Conservation (phyloP, 2,888 invertebrate genomes). For the Lepidocyrtinus sp. region DNA sequence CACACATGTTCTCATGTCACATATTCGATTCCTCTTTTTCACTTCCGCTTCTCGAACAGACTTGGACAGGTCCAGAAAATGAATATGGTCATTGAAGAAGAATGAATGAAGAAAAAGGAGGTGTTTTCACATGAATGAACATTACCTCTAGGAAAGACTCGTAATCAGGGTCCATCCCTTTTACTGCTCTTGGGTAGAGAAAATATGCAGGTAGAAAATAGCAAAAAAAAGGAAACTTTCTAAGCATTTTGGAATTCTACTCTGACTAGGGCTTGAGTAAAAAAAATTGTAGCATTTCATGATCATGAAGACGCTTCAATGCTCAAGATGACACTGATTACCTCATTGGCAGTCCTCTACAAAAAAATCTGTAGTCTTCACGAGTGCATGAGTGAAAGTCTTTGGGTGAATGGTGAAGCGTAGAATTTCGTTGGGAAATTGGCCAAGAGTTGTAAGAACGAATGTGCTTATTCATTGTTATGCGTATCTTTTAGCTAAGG, state of each 20-base stretch:
- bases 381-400: neutral
- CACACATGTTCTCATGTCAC: neutral
- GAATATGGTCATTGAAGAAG: neutral
- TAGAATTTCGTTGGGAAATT: neutral
- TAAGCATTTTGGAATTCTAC: too few species aligned
- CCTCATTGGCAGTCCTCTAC: neutral
- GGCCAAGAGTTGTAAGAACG: neutral
- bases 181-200: neutral
- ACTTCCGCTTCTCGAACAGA: constrained; percentile 5
- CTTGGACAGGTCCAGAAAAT: neutral
- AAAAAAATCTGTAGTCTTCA: neutral
- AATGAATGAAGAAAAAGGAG: neutral
- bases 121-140: neutral
- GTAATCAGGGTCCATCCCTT: neutral
- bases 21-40: constrained; percentile 23
- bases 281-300: neutral
- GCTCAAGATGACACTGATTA: neutral
- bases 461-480: neutral
- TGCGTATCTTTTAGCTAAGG: neutral
- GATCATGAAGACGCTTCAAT: neutral
- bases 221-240: too few species aligned
- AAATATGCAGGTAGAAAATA: neutral
- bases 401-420: neutral
- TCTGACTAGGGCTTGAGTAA: neutral
- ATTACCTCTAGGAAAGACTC: neutral